A percentile compares a stretch with the other conserved stretches of the same genome.
phyloP scores from a whole-genome alignment of 2,113 vertebrate genomes.

The Herpailurus yagouaroundi region DNA sequence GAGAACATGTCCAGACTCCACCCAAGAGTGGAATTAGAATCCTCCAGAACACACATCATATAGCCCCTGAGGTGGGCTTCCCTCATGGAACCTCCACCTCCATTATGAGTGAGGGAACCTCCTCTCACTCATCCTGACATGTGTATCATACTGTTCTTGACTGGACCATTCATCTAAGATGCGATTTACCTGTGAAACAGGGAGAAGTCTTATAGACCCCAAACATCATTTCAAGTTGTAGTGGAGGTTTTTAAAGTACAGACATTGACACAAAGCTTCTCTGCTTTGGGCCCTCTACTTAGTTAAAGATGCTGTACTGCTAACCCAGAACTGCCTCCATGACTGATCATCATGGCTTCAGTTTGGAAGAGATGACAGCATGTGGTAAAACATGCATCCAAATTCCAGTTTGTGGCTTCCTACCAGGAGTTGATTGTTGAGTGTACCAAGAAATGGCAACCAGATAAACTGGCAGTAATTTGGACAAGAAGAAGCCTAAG shows the following conservation, averaged over 20 bases:
- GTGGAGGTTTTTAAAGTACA: slow-evolving; percentile 65
- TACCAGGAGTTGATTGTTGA: slow-evolving; percentile 99
- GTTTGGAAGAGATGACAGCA: slow-evolving; percentile 99
- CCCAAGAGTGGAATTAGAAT: not conserved
- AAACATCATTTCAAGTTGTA: slow-evolving; percentile 60
- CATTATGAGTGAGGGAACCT: slow-evolving; percentile 75
- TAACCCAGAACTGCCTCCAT: slow-evolving; percentile 34
- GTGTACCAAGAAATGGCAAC: slow-evolving; percentile 99
- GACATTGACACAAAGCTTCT: slow-evolving; percentile 74
- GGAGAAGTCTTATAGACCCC: slow-evolving; percentile 78
- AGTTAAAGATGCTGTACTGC: slow-evolving; percentile 64
- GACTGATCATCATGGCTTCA: slow-evolving; percentile 91
- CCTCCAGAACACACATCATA: slow-evolving; percentile 70
- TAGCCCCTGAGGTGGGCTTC: slow-evolving; percentile 70
- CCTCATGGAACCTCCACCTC: no score
- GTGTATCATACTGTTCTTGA: slow-evolving; percentile 72
- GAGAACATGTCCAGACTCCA: not conserved
- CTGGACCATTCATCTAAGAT: slow-evolving; percentile 73
- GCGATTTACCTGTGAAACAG: slow-evolving; percentile 81
- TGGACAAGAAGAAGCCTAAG: not conserved
- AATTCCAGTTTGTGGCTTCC: slow-evolving; percentile 99
- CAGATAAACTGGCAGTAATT: not conserved
- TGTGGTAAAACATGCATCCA: slow-evolving; percentile 98
- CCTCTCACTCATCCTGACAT: slow-evolving; percentile 74
- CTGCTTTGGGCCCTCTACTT: slow-evolving; percentile 55